Evolutionary conservation across 2,113 vertebrate genomes (phyloP), one percentile per base, ranked within the genome.

Genomic region (Buteo buteo): DNA sequence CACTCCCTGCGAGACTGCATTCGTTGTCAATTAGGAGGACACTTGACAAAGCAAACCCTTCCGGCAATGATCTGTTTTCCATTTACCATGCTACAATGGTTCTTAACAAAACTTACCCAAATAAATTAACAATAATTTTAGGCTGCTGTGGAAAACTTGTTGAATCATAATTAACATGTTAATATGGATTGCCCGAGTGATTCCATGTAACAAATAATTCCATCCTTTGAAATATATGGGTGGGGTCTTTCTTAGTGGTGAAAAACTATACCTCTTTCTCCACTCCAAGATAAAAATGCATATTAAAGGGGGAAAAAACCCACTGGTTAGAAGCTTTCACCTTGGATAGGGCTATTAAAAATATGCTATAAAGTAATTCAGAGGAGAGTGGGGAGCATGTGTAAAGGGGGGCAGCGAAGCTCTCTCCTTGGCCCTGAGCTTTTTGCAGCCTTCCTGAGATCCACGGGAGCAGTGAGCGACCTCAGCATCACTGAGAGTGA

Each of bases 1-100:
- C 0, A 0, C 2, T 58, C 12, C 65, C 59, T 21, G 42, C 0
- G 0, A 1, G 24, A 36, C 42, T 81, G 59, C 50, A 8, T 42
- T 86, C 3, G 1, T 79, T 8, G 2, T 54, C 66, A 25, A 2
- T 69, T 38, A 76, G 45, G 49, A 26, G 52, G 57, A 28, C 49
- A 21, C 24, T 64, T 79, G 38, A 47, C 72, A 86, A 74, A 64
- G 47, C 54, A 81, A 86, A 62, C 18, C 34, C 50, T 81, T 38
- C 31, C 0, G 0, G 47, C 26, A 21, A 34, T 25, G 45, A 54
- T 78, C 67, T 69, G 7, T 32, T 78, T 78, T 47, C 76, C 10
- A 16, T 49, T 94, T 55, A 34, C 24, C 2, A 1, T 57, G 66
- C 36, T 77, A 34, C 67, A 58, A 42, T 13, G 52, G 40, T 25